Evolutionary conservation across 2,797 vertebrate genomes (phyloP).

Genomic region (Cyprinella venusta): DNA sequence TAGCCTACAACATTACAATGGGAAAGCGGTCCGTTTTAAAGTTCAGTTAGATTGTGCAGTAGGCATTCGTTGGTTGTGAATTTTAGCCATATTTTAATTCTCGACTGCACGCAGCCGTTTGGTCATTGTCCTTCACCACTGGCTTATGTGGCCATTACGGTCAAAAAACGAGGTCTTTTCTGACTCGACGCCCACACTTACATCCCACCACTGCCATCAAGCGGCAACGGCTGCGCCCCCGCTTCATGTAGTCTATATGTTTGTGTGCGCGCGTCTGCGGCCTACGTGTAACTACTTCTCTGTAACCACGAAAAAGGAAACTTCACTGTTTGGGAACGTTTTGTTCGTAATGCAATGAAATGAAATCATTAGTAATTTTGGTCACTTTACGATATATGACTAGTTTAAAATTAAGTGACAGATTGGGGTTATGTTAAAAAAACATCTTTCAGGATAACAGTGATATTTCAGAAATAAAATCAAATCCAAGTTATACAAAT

Average conservation of each 20-base stretch:
- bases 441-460: background rate
- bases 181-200: constrained; percentile 47
- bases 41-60: background rate
- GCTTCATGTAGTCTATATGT: constrained; percentile 36
- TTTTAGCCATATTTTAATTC: constrained; percentile 68
- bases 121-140: constrained; percentile 61
- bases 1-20: background rate
- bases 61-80: constrained; percentile 50
- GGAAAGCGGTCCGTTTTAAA: background rate
- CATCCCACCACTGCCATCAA: constrained; percentile 81
- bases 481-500: background rate
- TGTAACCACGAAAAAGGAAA: background rate
- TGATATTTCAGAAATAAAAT: background rate
- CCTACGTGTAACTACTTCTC: background rate
- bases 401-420: background rate
- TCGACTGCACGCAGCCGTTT: constrained; percentile 66
- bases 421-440: background rate
- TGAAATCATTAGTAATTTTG: background rate
- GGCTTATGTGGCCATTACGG: constrained; percentile 48
- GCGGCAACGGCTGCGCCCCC: constrained; percentile 64
- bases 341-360: background rate
- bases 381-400: background rate
- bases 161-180: constrained; percentile 41
- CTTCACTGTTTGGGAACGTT: constrained; percentile 7
- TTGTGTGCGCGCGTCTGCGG: constrained; percentile 39